Evolutionary conservation across 2,888 invertebrate genomes (phyloP), one percentile per base, ranked within the genome.

Genomic region (Synergus japonicus): DNA sequence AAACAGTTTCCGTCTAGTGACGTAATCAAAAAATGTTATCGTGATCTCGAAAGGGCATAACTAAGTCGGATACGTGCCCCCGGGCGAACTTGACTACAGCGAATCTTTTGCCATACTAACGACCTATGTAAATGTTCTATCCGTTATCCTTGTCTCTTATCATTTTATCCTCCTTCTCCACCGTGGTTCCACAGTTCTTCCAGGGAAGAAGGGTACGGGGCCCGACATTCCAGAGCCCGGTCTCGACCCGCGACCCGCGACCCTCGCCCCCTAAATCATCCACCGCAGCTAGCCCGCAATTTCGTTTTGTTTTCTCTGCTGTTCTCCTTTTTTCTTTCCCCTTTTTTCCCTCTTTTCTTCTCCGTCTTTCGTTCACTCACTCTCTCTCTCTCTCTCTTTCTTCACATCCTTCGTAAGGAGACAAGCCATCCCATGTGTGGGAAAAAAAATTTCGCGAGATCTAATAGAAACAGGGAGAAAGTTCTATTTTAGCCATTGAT

Each of bases 241-340:
- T 89, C 90, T 90, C 91, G 91, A 91, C 90, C 91, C 92, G 90
- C 92, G 91, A 92, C 91, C 92, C 89, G 89, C 91, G 79, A 76
- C 87, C 87, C 90, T 88, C 89, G 90, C 88, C 91, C 91, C 90
- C 92, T 92, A 92, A 92, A 92, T 92, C 92, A 92, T 92, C 91
- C 90, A 91, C 90, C 90, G 88, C 85, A 86, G 87, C 90, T 90
- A 90, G 91, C 87, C 90, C 89, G 91, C 91, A 89, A 91, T 91
- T 91, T 87, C 88, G 90, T 91, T 91, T 91, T 91, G 90, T 91
- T 91, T 91, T 89, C 88, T 89, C 87, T 85, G 85, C 86, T 83
- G 84, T 85, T 87, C 86, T 84, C 84, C 82, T 84, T 78, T 79
- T 82, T 83, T 79, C 78, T 78, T 58, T 60, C 66, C 44, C 63